Evolutionary conservation across 2,113 vertebrate species (phyloP).

Genomic region (Illadopsis cleaveri): DNA sequence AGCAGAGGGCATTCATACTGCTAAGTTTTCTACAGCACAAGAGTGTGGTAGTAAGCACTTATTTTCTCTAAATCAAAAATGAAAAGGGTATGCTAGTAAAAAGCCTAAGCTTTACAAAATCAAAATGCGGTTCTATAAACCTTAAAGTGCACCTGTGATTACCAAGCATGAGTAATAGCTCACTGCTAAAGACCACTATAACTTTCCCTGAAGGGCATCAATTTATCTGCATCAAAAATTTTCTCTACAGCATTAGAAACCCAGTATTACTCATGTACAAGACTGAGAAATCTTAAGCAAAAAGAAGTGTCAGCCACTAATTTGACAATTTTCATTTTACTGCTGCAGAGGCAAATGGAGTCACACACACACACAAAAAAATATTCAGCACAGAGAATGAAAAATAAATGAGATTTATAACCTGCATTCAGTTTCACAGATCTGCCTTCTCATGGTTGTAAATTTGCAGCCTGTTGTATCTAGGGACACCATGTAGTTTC

Average conservation of each 20-base stretch:
- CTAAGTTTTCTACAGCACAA: background rate
- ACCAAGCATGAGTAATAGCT: background rate
- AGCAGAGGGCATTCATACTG: background rate
- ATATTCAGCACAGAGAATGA: background rate
- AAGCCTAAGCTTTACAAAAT: background rate
- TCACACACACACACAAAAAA: background rate
- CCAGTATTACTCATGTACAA: background rate
- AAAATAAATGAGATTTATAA: background rate
- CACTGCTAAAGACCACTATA: background rate
- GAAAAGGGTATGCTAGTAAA: background rate
- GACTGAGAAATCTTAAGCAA: background rate
- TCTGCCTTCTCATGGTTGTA: background rate
- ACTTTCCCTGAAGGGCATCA: background rate
- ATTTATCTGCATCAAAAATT: background rate
- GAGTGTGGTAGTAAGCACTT: conserved; percentile 27
- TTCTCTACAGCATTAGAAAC: background rate
- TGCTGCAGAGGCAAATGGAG: background rate
- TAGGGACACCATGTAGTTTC: background rate
- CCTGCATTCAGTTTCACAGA: background rate
- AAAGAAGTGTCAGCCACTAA: background rate
- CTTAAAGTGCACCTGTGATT: background rate
- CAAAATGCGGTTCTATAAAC: background rate
- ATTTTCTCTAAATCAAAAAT: conserved; percentile 56
- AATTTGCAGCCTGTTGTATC: background rate
- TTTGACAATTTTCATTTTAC: background rate